phyloP scores from a whole-genome alignment of 2,888 invertebrate species.

The Choreutis nemorana region DNA sequence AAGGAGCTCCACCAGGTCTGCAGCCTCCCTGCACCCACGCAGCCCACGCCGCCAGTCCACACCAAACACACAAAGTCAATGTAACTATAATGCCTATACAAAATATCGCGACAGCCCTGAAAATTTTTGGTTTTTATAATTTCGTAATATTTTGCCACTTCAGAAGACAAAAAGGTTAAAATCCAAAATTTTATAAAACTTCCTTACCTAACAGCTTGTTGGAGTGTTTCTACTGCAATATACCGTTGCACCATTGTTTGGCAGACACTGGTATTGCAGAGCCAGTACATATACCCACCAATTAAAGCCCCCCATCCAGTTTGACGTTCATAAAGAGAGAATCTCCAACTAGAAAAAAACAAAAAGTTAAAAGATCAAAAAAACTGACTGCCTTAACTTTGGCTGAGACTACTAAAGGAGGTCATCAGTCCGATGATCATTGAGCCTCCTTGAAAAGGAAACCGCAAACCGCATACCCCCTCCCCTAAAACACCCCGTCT shows the following conservation, averaged over 20 bases:
- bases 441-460: no score
- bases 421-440: no score
- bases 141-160: no score
- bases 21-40: slow-evolving; percentile 73
- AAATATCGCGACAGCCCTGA: slow-evolving; percentile 74
- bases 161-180: no score
- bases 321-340: slow-evolving; percentile 79
- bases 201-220: slow-evolving; percentile 72
- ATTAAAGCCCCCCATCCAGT: slow-evolving; percentile 83
- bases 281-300: slow-evolving; percentile 82
- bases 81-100: slow-evolving; percentile 73
- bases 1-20: slow-evolving; percentile 67
- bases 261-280: slow-evolving; percentile 85
- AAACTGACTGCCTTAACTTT: no score
- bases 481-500: no score
- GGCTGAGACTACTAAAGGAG: no score
- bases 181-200: no score
- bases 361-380: no score
- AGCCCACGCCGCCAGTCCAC: slow-evolving; percentile 74
- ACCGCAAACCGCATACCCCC: no score
- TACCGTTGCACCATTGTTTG: slow-evolving; percentile 92
- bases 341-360: slow-evolving; percentile 67
- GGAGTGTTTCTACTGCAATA: slow-evolving; percentile 74
- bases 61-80: slow-evolving; percentile 77
- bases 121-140: no score